Base-by-base conservation (phyloP, 2,888 invertebrate genomes). In the Morpho helenor region DNA sequence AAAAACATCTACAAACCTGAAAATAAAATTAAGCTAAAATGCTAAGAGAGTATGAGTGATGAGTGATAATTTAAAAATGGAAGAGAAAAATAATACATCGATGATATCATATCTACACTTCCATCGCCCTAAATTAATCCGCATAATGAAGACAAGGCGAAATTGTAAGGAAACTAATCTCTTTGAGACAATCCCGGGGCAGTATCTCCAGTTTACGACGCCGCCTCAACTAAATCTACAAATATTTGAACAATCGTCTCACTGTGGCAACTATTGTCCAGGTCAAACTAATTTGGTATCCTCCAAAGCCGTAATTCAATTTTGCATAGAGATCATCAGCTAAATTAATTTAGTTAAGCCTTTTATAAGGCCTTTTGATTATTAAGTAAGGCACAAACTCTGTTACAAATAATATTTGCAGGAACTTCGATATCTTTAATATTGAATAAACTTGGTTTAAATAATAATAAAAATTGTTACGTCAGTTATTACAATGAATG, bases 151-250 rank as follows among this genome's bases (percentile, higher is more conserved):
- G 66, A 77, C 84, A 48, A 48, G 44, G 76, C 68, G 72, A 72
- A 75, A 78, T 73, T 73, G 75, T 75, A 77, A 79, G 82, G 79
- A 79, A 85, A 86, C 83, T 86, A 85, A 88, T 87, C 81, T 85
- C 82, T 82, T 78, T 76, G 84, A 85, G 79, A 88, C 87, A 88
- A 89, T 88, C 80, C 83, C 75, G 71, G 65, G 73, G 79, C 80
- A 82, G 83, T 86, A 87, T 84, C 85, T 84, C 77, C 80, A 81
- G 82, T 88, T 89, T 86, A 87, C 84, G 88, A 83, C 80, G 69
- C 67, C 69, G 68, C 68, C 71, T 73, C 74, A 74, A 76, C 79
- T 80, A 78, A 76, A 82, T 80, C 79, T 79, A 81, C 84, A 87
- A 87, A 86, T 87, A 87, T 88, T 87, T 84, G 82, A 87, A 78